Evolutionary conservation across 2,888 invertebrate species (phyloP).

Genomic region (Pseudococcus jackbeardsleyi): DNA sequence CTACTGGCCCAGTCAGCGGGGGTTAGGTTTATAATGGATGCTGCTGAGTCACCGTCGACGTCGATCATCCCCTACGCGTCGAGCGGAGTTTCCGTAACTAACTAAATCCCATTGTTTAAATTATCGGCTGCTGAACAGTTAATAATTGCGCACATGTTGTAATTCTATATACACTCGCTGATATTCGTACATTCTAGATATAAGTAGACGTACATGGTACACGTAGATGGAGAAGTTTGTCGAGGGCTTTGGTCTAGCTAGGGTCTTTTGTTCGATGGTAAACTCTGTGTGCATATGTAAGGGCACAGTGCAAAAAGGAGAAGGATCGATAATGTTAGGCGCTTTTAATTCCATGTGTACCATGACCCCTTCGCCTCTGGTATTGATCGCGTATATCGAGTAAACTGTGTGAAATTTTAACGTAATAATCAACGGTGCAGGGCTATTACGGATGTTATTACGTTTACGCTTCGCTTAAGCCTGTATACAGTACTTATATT

Average conservation of each 20-base stretch:
- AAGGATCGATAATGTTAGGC: constrained; percentile 57
- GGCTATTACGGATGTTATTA: constrained; percentile 44
- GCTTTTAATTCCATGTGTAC: constrained; percentile 24
- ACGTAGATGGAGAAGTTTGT: background rate
- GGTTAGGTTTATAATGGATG: constrained; percentile 6
- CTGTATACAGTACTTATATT: constrained; percentile 29
- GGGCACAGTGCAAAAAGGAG: background rate
- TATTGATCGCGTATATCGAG: constrained; percentile 32
- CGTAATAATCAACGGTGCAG: constrained; percentile 48
- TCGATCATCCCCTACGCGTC: constrained; percentile 46
- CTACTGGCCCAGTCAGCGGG: constrained; percentile 61
- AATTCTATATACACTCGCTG: constrained; percentile 23
- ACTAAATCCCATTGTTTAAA: constrained; percentile 63
- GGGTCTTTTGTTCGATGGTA: constrained; percentile 45
- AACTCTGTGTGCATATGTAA: background rate
- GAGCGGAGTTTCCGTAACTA: constrained; percentile 29
- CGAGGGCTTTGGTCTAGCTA: constrained; percentile 48
- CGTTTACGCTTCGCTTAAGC: constrained; percentile 40
- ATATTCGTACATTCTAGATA: background rate
- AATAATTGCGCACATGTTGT: constrained; percentile 64
- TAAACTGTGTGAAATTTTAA: constrained; percentile 54
- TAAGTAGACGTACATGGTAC: background rate
- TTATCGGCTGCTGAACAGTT: constrained; percentile 63
- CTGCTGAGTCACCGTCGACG: constrained; percentile 57
- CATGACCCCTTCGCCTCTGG: background rate